Evolutionary conservation across 2,797 vertebrate species (phyloP).

Genomic region (Antrozous pallidus): DNA sequence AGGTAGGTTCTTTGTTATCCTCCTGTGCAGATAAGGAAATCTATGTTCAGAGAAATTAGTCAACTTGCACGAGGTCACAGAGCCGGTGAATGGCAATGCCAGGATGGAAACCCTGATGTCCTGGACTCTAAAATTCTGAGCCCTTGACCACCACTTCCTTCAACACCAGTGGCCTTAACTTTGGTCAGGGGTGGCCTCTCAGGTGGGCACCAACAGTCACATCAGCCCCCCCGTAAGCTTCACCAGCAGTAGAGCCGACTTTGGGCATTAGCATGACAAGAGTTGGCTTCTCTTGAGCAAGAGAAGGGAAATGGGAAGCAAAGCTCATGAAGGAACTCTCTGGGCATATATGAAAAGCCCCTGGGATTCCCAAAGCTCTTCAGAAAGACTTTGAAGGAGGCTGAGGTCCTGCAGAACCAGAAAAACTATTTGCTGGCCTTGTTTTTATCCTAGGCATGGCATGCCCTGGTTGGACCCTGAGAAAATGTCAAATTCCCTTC

Average conservation of each 20-base stretch:
- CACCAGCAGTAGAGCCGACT: background rate
- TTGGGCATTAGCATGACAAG: background rate
- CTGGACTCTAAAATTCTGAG: background rate
- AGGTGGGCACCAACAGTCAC: background rate
- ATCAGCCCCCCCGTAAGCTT: background rate
- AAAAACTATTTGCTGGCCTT: background rate
- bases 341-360: background rate
- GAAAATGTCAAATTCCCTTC: background rate
- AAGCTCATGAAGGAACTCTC: background rate
- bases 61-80: background rate
- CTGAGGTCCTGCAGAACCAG: background rate
- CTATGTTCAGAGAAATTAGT: background rate
- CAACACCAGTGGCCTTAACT: background rate
- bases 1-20: background rate
- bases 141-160: background rate
- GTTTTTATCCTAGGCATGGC: background rate
- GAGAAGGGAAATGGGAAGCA: background rate
- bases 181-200: background rate
- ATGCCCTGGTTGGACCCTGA: background rate
- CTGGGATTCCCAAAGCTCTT: background rate
- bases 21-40: background rate
- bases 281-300: background rate
- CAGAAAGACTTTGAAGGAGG: background rate
- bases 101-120: background rate
- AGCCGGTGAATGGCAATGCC: background rate